Evolutionary conservation across 1,140 invertebrate species (phyloP).

Genomic region (Anastrepha ludens): DNA sequence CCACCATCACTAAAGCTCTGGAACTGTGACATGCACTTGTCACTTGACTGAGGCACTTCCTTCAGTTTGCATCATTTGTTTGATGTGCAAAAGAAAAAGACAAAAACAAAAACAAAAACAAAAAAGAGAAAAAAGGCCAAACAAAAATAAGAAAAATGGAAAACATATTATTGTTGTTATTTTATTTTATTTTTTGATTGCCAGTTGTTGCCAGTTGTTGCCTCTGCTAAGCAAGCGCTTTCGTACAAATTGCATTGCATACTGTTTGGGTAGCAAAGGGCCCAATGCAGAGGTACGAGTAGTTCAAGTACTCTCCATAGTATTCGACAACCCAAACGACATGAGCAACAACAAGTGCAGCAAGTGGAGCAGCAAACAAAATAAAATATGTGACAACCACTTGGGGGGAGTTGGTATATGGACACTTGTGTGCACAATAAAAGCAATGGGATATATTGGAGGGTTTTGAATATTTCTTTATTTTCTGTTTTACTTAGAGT

Average conservation of each 20-base stretch:
- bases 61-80: constrained; percentile 8
- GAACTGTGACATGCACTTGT: constrained; percentile 27
- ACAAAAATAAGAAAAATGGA: background rate
- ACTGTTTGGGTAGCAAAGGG: background rate
- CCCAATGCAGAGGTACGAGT: background rate
- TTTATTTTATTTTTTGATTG: constrained; percentile 10
- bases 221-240: constrained; percentile 17
- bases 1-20: background rate
- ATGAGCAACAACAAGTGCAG: constrained; percentile 1
- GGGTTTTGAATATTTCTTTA: too few species aligned
- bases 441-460: too few species aligned
- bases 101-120: too few species aligned
- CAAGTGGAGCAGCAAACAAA: background rate
- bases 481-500: too few species aligned
- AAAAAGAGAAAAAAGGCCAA: too few species aligned
- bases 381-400: constrained; percentile 21
- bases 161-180: background rate
- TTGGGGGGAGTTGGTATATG: background rate
- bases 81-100: background rate
- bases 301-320: constrained; percentile 27
- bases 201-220: constrained; percentile 33
- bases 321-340: constrained; percentile 24
- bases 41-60: background rate
- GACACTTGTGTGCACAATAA: too few species aligned
- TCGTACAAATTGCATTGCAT: constrained; percentile 26